phyloP scores from a whole-genome alignment of 2,888 invertebrate species.

The Polymixis flavicincta region DNA sequence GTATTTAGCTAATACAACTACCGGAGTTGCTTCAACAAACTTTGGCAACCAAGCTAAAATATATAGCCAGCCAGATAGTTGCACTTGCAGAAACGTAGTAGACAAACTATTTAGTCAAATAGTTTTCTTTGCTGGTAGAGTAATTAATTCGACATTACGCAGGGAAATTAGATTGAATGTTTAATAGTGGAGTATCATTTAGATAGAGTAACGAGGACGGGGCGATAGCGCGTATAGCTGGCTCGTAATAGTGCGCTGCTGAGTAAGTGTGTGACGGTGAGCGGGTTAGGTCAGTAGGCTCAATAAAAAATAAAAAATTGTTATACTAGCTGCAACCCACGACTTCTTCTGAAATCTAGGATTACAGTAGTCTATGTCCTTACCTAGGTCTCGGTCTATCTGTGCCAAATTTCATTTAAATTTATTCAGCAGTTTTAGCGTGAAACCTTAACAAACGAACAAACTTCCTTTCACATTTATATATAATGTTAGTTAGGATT shows the following conservation, averaged over 20 bases:
- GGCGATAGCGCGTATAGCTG: slow-evolving; percentile 79
- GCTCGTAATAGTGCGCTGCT: slow-evolving; percentile 78
- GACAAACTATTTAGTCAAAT: slow-evolving; percentile 34
- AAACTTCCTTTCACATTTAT: no score
- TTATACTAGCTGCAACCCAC: no score
- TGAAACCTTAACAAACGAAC: no score
- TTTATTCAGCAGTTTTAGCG: no score
- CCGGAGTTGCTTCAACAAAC: slow-evolving; percentile 40
- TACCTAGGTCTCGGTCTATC: no score
- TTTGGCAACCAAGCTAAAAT: slow-evolving; percentile 46
- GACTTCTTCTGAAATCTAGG: no score
- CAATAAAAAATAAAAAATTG: no score
- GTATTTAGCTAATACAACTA: slow-evolving; percentile 65
- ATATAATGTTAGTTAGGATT: no score
- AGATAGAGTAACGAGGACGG: slow-evolving; percentile 76
- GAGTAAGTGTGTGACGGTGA: slow-evolving; percentile 35
- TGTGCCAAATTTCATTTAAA: no score
- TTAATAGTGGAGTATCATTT: slow-evolving; percentile 70
- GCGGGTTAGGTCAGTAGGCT: slow-evolving; percentile 23
- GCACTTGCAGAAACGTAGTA: slow-evolving; percentile 35
- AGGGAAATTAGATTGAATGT: slow-evolving; percentile 68
- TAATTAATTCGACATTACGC: slow-evolving; percentile 62
- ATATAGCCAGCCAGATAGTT: slow-evolving; percentile 25
- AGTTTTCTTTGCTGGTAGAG: slow-evolving; percentile 17
- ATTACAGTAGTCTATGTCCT: no score